phyloP scores from a whole-genome alignment of 2,888 invertebrate species.

The Seira ritae region DNA sequence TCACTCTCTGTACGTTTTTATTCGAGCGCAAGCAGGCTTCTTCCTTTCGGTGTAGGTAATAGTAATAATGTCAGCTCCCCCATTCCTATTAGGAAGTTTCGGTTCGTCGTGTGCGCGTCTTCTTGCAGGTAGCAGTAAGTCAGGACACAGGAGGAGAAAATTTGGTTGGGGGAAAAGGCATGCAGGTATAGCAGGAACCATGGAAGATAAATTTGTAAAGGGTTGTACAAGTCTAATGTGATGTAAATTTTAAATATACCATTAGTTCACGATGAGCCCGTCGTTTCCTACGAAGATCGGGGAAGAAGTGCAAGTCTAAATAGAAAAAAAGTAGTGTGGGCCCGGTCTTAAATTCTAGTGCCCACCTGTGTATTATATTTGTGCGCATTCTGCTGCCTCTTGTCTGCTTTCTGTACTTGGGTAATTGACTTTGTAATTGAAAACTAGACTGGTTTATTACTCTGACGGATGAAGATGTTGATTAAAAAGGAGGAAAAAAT shows the following conservation, averaged over 20 bases:
- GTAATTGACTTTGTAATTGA: slow-evolving; percentile 66
- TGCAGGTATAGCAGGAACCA: slow-evolving; percentile 31
- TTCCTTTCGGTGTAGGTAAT: slow-evolving; percentile 18
- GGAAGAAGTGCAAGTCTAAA: neutral
- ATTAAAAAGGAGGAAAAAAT: neutral
- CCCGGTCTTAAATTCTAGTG: slow-evolving; percentile 30
- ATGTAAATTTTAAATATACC: slow-evolving; percentile 67
- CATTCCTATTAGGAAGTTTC: slow-evolving; percentile 64
- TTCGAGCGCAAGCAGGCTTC: neutral
- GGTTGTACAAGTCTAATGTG: slow-evolving; percentile 63
- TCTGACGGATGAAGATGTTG: slow-evolving; percentile 11
- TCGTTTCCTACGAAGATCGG: slow-evolving; percentile 4
- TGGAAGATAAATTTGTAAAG: slow-evolving; percentile 66
- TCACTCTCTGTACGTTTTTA: neutral
- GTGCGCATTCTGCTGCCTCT: neutral
- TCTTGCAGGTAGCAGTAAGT: slow-evolving; percentile 34
- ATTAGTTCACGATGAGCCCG: slow-evolving; percentile 58
- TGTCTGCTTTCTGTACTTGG: slow-evolving; percentile 28
- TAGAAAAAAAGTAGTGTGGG: neutral
- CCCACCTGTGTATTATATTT: slow-evolving; percentile 54
- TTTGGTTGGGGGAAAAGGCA: slow-evolving; percentile 41
- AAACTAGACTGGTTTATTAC: slow-evolving; percentile 33
- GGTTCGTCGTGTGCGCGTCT: slow-evolving; percentile 42
- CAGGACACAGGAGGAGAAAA: slow-evolving; percentile 36
- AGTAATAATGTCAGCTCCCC: slow-evolving; percentile 40